A percentile compares a stretch with the other conserved stretches of the same genome.
Conservation (phyloP, 2,888 invertebrate genomes). For the Slavum lentiscoides region DNA sequence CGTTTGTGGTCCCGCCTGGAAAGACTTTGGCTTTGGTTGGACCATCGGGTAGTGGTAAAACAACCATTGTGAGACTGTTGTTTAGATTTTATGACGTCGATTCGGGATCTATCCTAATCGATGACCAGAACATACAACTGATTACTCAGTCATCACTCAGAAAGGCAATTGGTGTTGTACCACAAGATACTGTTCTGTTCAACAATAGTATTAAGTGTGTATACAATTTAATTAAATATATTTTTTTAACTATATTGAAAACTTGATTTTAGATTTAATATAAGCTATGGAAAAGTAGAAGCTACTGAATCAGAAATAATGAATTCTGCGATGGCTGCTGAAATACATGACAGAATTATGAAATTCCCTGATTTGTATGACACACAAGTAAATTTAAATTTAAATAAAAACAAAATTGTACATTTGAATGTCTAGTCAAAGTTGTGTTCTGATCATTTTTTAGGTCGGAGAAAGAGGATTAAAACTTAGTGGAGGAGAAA, state of each 20-base stretch:
- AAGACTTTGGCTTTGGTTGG: constrained; percentile 85
- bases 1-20: constrained; percentile 79
- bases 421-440: background rate
- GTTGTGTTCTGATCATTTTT: constrained; percentile 8
- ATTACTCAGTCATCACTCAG: constrained; percentile 85
- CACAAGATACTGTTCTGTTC: constrained; percentile 95
- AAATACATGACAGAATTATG: constrained; percentile 89
- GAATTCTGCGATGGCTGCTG: constrained; percentile 86
- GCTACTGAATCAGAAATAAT: constrained; percentile 82
- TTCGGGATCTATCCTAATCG: constrained; percentile 82
- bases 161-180: constrained; percentile 87
- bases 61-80: constrained; percentile 89
- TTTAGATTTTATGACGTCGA: constrained; percentile 96
- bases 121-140: constrained; percentile 84
- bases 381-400: constrained; percentile 50
- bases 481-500: constrained; percentile 94
- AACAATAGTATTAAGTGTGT: constrained; percentile 82
- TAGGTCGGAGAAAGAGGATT: constrained; percentile 93
- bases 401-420: background rate
- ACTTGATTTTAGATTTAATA: constrained; percentile 74
- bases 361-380: constrained; percentile 75
- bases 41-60: constrained; percentile 90
- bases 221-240: background rate
- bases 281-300: constrained; percentile 83
- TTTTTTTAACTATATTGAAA: background rate